Evolutionary conservation across 2,888 invertebrate species (phyloP).

Genomic region (Germaria angustata): DNA sequence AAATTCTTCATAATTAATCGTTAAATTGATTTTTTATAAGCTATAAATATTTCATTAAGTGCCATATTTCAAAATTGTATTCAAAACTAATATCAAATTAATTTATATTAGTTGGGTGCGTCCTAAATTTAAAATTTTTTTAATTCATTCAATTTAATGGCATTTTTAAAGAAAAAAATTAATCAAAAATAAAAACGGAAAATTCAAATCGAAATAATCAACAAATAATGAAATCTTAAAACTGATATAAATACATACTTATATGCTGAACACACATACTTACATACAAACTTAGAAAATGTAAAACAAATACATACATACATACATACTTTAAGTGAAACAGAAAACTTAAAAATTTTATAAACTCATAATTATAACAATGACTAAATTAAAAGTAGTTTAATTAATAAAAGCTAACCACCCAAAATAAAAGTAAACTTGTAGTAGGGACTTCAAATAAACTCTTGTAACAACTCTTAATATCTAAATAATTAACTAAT

Average conservation of each 20-base stretch:
- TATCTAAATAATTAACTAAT: constrained; percentile 18
- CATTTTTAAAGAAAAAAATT: neutral
- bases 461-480: constrained; percentile 37
- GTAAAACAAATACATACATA: constrained; percentile 22
- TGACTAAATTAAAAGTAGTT: constrained; percentile 31
- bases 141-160: neutral
- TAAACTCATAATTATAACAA: constrained; percentile 32
- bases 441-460: constrained; percentile 34
- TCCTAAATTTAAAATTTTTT: neutral
- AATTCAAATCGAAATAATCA: constrained; percentile 42
- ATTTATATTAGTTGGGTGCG: neutral
- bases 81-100: neutral
- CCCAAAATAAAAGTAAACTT: constrained; percentile 46
- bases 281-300: neutral
- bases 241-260: neutral
- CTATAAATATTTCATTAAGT: constrained; percentile 11
- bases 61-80: constrained; percentile 33
- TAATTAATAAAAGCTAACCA: constrained; percentile 62
- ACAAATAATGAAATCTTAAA: constrained; percentile 15
- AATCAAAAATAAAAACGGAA: constrained; percentile 41
- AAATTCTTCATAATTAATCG: no score
- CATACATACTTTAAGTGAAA: constrained; percentile 21
- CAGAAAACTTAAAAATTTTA: constrained; percentile 36
- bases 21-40: neutral
- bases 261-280: neutral